phyloP scores from a whole-genome alignment of 2,113 vertebrate species.

The Salminus brasiliensis region DNA sequence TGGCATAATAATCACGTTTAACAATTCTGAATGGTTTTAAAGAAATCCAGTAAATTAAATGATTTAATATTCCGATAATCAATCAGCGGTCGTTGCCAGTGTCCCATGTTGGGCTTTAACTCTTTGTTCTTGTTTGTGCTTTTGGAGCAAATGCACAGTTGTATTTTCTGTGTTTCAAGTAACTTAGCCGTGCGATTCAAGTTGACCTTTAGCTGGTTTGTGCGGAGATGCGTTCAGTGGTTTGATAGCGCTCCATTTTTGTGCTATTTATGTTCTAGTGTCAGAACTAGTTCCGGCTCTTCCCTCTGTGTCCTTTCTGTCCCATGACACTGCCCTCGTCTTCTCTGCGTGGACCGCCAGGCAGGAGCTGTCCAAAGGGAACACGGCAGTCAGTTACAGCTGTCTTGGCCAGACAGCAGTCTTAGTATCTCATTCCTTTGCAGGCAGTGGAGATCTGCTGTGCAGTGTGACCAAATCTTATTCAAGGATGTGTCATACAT shows the following conservation, averaged over 20 bases:
- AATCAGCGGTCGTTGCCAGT: background rate
- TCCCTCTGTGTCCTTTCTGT: background rate
- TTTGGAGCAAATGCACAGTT: background rate
- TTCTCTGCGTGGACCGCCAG: background rate
- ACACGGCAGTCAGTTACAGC: background rate
- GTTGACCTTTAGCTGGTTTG: slow-evolving; percentile 8
- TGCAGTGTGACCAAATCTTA: slow-evolving; percentile 24
- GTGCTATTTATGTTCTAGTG: slow-evolving; percentile 22
- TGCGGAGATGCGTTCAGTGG: slow-evolving; percentile 3
- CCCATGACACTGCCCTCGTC: background rate
- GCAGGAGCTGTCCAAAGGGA: background rate
- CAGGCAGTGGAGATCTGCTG: background rate
- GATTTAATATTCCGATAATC: background rate
- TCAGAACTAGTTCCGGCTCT: slow-evolving; percentile 38
- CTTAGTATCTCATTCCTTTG: slow-evolving; percentile 1
- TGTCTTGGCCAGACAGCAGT: background rate
- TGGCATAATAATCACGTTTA: background rate
- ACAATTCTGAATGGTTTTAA: background rate
- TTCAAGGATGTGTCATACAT: background rate
- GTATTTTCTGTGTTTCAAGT: slow-evolving; percentile 1
- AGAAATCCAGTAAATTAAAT: background rate
- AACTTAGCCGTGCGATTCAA: background rate
- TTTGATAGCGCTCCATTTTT: slow-evolving; percentile 17
- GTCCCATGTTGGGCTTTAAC: background rate
- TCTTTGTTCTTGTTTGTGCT: background rate